Conservation (phyloP, 37 sponge, comb jelly and placozoan species). For the Theonella swinhoei region DNA sequence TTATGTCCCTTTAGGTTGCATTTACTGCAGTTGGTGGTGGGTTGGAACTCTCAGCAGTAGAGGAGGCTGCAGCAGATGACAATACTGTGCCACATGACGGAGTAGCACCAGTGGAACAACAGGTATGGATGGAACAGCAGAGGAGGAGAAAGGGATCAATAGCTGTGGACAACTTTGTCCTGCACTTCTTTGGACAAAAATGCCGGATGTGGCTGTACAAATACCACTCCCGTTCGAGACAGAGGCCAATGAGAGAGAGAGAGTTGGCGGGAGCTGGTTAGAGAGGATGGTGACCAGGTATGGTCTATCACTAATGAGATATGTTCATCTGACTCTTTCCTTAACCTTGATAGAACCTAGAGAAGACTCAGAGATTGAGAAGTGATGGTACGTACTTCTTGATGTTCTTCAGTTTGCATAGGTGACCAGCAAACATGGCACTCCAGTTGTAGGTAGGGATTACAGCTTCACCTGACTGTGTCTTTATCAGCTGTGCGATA, state of each 20-base stretch:
- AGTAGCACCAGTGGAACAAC: too few relatives aligned
- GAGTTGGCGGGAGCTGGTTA: background rate
- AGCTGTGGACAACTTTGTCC: background rate
- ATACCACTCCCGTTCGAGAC: background rate
- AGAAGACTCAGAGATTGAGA: background rate
- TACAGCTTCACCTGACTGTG: background rate
- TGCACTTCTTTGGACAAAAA: background rate
- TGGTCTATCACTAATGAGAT: background rate
- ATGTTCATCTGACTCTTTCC: background rate
- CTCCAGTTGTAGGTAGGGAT: background rate
- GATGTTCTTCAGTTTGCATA: background rate
- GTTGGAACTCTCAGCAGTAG: background rate
- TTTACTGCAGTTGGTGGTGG: background rate
- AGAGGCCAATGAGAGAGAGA: background rate
- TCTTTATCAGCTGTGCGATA: slow-evolving; percentile 40
- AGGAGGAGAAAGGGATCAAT: background rate
- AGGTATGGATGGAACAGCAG: too few relatives aligned
- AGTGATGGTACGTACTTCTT: background rate
- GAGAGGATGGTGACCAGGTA: background rate
- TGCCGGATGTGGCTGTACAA: background rate
- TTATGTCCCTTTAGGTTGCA: background rate
- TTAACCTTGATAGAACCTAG: background rate
- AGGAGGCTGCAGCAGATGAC: background rate
- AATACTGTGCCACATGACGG: too few relatives aligned
- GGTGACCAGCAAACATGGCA: background rate